Conservation (phyloP, 2,888 invertebrate species). For the Diarsia rubi region DNA sequence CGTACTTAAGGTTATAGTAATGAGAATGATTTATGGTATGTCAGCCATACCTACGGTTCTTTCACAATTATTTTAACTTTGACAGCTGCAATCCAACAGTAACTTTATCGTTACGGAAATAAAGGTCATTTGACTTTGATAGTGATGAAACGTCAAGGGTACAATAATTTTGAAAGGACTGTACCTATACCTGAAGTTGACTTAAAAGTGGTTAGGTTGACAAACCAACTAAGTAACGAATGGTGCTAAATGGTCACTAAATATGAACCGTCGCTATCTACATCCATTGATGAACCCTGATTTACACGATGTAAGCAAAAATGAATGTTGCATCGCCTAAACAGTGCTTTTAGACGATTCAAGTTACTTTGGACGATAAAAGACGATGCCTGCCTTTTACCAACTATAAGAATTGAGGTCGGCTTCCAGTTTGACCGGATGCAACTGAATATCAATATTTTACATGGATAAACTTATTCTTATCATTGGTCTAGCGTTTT, state of each 20-base stretch:
- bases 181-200: conserved; percentile 9
- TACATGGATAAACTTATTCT: neutral
- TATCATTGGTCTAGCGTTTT: neutral
- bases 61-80: neutral
- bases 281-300: neutral
- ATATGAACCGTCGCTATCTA: conserved; percentile 7
- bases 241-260: conserved; percentile 41
- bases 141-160: neutral
- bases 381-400: neutral
- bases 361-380: neutral
- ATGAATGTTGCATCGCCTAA: neutral
- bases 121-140: neutral
- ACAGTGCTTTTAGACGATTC: neutral
- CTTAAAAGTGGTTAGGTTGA: conserved; percentile 9
- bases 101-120: neutral
- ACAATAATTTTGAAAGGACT: neutral
- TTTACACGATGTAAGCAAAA: neutral
- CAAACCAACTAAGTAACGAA: neutral
- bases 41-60: conserved; percentile 1
- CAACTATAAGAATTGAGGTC: neutral
- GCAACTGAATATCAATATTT: neutral
- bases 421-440: neutral
- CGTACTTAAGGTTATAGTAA: conserved; percentile 47
- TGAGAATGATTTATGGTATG: conserved; percentile 22
- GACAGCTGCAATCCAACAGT: neutral